Base-by-base conservation (phyloP, 2,797 vertebrate species). In the Peromyscus aztecus region DNA sequence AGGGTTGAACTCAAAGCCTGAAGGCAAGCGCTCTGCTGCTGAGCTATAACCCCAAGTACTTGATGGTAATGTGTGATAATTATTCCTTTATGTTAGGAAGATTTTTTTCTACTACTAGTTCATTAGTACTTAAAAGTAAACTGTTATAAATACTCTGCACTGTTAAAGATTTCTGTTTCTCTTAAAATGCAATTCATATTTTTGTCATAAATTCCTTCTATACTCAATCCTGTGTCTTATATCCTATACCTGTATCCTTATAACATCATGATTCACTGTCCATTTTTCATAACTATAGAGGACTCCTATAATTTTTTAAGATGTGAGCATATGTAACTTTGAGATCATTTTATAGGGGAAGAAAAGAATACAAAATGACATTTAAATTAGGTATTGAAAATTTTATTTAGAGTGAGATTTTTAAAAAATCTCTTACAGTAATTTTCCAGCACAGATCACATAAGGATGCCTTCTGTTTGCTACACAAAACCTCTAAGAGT, bases 271-370 rank as follows among this genome's bases (percentile, higher is more conserved):
- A 49, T 82, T 52, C 98, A 95, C 97, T 96, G 65, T 98, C 96
- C 97, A 1, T 83, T 98, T 55, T 96, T 94, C 97, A 98, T 98
- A 85, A 75, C 84, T 98, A 94, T 98, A 96, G 82, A 97, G 97
- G 88, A 76, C 93, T 90, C 97, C 94, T 97, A 95, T 97, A 96
- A 95, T 97, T 98, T 97, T 57, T 65, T 67, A 92, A 67, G 55
- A 84, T 31, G 37, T 12, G 34, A 89, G 55, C 13, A 92, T 59
- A 65, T 67, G 37, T 17, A 78, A 37, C 40, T 65, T 91, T 94
- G 61, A 90, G 52, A 49, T 75, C n/a, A 19, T n/a, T 55, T 55
- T 87, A 9, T 57, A 27, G 34, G n/a, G 37, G 24, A 55, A 71
- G 49, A 75, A 88, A 59, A 29, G 29, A 88, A 73, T 69, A 52